phyloP scores from a whole-genome alignment of 2,113 vertebrate species.

The Odobenus rosmarus region DNA sequence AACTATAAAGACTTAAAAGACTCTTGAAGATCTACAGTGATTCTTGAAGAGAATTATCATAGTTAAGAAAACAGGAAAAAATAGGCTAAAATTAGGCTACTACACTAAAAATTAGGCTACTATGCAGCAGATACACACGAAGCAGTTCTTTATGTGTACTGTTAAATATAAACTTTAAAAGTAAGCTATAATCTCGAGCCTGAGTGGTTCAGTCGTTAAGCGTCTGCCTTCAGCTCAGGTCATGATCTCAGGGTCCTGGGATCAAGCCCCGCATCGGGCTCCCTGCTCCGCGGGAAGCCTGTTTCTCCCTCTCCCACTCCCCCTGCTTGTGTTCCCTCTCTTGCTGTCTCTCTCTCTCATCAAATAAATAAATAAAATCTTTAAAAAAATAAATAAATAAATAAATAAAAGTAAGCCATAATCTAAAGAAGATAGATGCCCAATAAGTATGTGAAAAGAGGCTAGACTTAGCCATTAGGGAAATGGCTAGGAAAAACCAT shows the following conservation, averaged over 20 bases:
- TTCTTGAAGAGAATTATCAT: background rate
- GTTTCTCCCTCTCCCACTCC: no score
- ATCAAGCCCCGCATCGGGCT: no score
- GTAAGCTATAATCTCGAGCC: background rate
- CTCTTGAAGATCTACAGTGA: background rate
- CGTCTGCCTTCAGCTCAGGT: no score
- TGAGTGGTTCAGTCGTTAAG: no score
- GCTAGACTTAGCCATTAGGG: background rate
- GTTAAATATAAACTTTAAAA: background rate
- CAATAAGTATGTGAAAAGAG: background rate
- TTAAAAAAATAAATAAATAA: no score
- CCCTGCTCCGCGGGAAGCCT: no score
- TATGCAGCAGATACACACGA: background rate
- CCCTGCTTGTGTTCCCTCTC: no score
- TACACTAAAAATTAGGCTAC: background rate
- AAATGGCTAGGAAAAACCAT: background rate
- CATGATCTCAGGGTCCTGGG: no score
- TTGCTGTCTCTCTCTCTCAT: no score
- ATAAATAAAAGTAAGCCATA: background rate
- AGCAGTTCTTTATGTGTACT: background rate
- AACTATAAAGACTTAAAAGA: background rate
- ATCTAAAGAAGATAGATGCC: background rate
- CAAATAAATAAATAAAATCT: no score
- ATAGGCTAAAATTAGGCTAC: background rate
- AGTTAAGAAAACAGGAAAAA: background rate